Conservation (phyloP, 2,888 invertebrate genomes). For the Bhutanitis thaidina region DNA sequence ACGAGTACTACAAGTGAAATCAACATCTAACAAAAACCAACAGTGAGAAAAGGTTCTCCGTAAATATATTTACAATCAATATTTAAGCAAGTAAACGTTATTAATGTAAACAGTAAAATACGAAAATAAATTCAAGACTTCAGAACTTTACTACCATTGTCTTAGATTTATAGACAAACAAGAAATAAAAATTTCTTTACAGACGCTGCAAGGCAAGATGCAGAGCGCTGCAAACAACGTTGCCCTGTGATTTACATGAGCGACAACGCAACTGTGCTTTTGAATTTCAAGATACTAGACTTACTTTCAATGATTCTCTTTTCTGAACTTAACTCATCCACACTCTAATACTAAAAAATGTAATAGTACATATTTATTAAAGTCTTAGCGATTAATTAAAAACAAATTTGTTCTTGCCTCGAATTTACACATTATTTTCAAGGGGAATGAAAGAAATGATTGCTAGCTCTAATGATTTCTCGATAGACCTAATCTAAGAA, state of each 20-base stretch:
- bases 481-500: too few species aligned
- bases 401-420: too few species aligned
- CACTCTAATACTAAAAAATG: too few species aligned
- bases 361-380: too few species aligned
- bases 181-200: constrained; percentile 31
- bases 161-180: constrained; percentile 32
- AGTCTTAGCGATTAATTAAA: too few species aligned
- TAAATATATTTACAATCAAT: not conserved
- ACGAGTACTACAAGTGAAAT: too few species aligned
- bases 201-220: constrained; percentile 28
- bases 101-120: constrained; percentile 20
- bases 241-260: constrained; percentile 47
- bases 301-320: not conserved
- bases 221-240: constrained; percentile 33
- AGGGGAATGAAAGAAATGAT: too few species aligned
- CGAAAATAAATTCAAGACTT: constrained; percentile 30
- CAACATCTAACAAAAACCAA: too few species aligned
- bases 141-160: constrained; percentile 27
- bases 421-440: too few species aligned
- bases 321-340: not conserved
- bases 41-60: too few species aligned
- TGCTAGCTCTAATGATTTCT: too few species aligned
- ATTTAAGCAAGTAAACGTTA: constrained; percentile 6
- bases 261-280: constrained; percentile 33
- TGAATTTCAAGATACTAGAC: constrained; percentile 31